phyloP scores from a whole-genome alignment of 2,888 invertebrate species.

The Parthenolecanium corni region DNA sequence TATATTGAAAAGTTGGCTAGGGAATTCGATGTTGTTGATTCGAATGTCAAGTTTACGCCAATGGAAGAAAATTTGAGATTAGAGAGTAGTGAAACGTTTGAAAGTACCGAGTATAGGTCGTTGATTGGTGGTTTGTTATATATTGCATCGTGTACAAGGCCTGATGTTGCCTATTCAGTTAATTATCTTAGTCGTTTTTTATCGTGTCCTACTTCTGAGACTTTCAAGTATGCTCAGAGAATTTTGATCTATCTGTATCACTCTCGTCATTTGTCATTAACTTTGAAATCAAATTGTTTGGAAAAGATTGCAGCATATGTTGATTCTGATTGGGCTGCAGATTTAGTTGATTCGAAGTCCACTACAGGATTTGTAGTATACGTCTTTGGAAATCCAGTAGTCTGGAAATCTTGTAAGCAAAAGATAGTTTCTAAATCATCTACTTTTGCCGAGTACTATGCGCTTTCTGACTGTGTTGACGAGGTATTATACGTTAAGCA shows the following conservation, averaged over 20 bases:
- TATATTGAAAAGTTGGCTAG: too few relatives aligned
- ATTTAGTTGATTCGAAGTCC: neutral
- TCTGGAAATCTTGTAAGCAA: neutral
- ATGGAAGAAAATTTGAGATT: neutral
- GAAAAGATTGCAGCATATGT: neutral
- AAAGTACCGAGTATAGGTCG: neutral
- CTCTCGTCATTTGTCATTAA: neutral
- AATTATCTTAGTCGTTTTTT: too few relatives aligned
- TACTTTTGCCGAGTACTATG: too few relatives aligned
- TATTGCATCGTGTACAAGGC: neutral
- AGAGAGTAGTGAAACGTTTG: neutral
- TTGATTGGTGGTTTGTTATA: neutral
- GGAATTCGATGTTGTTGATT: too few relatives aligned
- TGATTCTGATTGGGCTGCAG: slow-evolving; percentile 1
- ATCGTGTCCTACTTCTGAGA: neutral
- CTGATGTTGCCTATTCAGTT: neutral
- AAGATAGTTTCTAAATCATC: too few relatives aligned
- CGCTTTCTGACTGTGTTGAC: neutral
- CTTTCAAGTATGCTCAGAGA: neutral
- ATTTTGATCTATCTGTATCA: too few relatives aligned
- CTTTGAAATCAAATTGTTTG: neutral
- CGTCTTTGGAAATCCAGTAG: neutral
- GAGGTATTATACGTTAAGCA: neutral
- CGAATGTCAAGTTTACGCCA: too few relatives aligned
- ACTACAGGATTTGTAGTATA: neutral